Percentiles rank a stretch among this genome's conserved stretches.
phyloP scores from a whole-genome alignment of 2,113 vertebrate genomes.

The Trichomycterus rosablanca region DNA sequence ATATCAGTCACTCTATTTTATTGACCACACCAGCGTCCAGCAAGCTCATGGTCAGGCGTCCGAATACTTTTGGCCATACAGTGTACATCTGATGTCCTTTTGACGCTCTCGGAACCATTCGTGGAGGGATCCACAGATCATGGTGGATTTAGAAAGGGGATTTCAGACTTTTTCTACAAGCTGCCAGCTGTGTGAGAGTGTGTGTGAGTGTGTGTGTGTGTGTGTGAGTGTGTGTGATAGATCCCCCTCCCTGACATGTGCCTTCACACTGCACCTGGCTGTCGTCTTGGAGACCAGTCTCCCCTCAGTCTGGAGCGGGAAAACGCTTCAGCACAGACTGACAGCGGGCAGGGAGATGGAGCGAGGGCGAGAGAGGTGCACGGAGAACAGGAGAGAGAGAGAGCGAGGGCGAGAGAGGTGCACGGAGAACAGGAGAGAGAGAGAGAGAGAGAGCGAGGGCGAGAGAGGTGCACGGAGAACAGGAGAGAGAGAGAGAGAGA shows the following conservation, averaged over 20 bases:
- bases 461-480: too few species aligned
- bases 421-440: too few species aligned
- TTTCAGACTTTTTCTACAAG: slow-evolving; percentile 17
- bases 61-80: too few species aligned
- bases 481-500: too few species aligned
- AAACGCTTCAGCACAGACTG: not conserved
- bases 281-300: slow-evolving; percentile 38
- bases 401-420: not conserved
- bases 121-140: not conserved
- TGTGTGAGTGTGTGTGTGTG: not conserved
- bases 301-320: slow-evolving; percentile 32
- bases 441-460: not conserved
- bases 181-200: not conserved
- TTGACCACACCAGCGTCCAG: too few species aligned
- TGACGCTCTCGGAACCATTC: not conserved
- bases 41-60: too few species aligned
- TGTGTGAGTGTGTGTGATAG: slow-evolving; percentile 13
- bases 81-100: too few species aligned
- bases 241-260: slow-evolving; percentile 16
- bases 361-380: slow-evolving; percentile 1
- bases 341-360: not conserved
- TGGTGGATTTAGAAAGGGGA: slow-evolving; percentile 6
- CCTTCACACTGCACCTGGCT: slow-evolving; percentile 41
- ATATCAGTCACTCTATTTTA: too few species aligned
- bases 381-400: slow-evolving; percentile 8